Conservation (phyloP, 2,113 vertebrate species). For the Collichthys lucidus region DNA sequence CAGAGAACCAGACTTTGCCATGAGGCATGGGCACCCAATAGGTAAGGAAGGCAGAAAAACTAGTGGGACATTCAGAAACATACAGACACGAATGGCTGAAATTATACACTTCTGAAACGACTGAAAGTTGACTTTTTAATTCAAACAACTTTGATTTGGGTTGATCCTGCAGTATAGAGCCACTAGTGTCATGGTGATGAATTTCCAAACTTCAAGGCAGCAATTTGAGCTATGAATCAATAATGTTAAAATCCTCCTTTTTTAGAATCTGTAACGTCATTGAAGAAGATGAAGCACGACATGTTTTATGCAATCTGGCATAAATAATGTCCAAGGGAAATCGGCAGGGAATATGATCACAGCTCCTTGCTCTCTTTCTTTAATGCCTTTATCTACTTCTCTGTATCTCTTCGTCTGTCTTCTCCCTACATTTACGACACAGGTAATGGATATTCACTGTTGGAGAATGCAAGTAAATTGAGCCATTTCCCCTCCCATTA, state of each 20-base stretch:
- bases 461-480: constrained; percentile 41
- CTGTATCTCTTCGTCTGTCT: constrained; percentile 31
- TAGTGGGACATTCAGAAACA: constrained; percentile 2
- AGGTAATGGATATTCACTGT: constrained; percentile 54
- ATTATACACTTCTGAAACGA: not conserved
- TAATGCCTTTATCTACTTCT: constrained; percentile 30
- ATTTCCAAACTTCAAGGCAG: constrained; percentile 19
- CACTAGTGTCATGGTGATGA: not conserved
- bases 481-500: constrained; percentile 56
- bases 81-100: not conserved
- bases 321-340: constrained; percentile 36
- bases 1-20: constrained; percentile 15
- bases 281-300: constrained; percentile 11
- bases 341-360: constrained; percentile 23
- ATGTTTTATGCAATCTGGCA: constrained; percentile 45
- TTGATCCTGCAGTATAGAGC: not conserved
- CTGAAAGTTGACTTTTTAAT: constrained; percentile 11
- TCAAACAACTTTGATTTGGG: constrained; percentile 5
- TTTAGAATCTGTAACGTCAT: constrained; percentile 15
- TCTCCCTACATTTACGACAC: constrained; percentile 15
- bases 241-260: constrained; percentile 36
- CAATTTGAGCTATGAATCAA: constrained; percentile 39
- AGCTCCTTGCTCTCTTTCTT: constrained; percentile 18
- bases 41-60: constrained; percentile 9
- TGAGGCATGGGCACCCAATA: not conserved